A percentile compares a stretch with the other conserved stretches of the same genome.
Evolutionary conservation across 1,140 invertebrate species (phyloP).

Genomic region (Heliconius nattereri): DNA sequence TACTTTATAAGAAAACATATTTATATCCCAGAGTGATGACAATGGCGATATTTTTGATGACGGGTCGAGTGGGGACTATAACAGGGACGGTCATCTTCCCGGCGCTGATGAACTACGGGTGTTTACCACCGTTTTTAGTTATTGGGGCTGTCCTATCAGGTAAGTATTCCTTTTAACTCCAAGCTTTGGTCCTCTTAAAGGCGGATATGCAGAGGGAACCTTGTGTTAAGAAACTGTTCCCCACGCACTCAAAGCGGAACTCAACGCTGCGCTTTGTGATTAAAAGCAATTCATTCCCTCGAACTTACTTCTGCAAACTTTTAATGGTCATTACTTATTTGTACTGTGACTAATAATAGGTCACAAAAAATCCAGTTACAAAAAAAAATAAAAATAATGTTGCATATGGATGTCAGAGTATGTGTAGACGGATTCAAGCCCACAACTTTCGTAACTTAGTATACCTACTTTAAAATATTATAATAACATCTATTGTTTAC

Average conservation of each 20-base stretch:
- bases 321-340: no score
- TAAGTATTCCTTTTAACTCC: conserved; percentile 38
- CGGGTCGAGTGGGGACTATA: conserved; percentile 72
- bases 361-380: background rate
- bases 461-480: background rate
- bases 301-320: no score
- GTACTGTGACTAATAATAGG: background rate
- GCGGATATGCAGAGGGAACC: no score
- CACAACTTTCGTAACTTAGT: background rate
- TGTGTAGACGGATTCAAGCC: background rate
- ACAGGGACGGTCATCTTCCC: conserved; percentile 73
- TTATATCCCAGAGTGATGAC: conserved; percentile 72
- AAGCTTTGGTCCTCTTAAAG: no score
- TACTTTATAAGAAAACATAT: background rate
- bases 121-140: conserved; percentile 72
- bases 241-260: no score
- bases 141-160: conserved; percentile 65
- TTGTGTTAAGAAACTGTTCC: no score
- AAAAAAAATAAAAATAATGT: background rate
- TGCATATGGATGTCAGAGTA: background rate
- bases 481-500: conserved; percentile 17
- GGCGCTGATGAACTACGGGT: conserved; percentile 72
- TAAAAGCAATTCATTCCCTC: no score
- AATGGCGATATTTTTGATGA: conserved; percentile 74
- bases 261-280: no score